Conservation (phyloP, 2,113 vertebrate species). For the Corapipo altera region DNA sequence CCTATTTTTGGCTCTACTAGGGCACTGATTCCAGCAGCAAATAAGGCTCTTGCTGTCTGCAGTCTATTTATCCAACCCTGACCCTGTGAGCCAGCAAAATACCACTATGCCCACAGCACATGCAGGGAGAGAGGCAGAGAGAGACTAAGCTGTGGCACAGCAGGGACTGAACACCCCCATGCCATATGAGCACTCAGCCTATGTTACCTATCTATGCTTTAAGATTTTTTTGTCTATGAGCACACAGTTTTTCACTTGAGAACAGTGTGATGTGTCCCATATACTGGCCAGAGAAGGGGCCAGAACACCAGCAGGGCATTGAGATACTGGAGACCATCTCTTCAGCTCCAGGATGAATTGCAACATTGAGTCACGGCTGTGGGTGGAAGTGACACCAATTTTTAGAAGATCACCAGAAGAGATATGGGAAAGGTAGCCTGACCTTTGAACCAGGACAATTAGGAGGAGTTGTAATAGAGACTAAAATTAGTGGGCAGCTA, state of each 20-base stretch:
- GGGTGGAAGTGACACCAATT: not conserved
- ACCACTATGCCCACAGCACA: not conserved
- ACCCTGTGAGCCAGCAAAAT: not conserved
- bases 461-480: not conserved
- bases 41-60: not conserved
- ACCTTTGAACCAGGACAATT: not conserved
- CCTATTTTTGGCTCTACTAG: not conserved
- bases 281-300: not conserved
- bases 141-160: not conserved
- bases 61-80: not conserved
- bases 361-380: fast-evolving
- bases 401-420: not conserved
- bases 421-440: not conserved
- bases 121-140: not conserved
- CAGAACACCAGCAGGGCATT: not conserved
- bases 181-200: not conserved
- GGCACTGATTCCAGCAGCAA: not conserved
- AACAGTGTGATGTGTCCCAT: not conserved
- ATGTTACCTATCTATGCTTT: not conserved
- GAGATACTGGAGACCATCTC: not conserved
- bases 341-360: not conserved
- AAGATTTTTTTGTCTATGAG: not conserved
- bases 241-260: not conserved
- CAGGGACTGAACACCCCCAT: not conserved
- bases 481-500: not conserved